phyloP scores from a whole-genome alignment of 2,113 vertebrate species.

The Callipepla squamata region DNA sequence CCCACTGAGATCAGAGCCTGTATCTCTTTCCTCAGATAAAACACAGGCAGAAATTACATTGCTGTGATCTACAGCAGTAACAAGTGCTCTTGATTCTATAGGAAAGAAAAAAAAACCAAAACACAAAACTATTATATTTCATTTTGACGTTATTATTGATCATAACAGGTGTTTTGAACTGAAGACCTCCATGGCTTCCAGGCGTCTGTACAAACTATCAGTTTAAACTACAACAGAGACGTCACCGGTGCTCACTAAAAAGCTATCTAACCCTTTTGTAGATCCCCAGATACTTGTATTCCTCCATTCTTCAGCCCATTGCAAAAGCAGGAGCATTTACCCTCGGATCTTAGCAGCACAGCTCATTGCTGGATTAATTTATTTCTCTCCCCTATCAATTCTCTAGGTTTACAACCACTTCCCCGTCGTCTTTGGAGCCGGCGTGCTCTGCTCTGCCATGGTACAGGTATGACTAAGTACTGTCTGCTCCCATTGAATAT shows the following conservation, averaged over 20 bases:
- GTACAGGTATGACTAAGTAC: constrained; percentile 83
- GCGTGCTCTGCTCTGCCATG: background rate
- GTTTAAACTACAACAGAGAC: constrained; percentile 9
- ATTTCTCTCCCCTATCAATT: constrained; percentile 44
- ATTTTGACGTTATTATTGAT: constrained; percentile 53
- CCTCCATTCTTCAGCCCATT: constrained; percentile 51
- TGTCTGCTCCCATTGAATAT: constrained; percentile 76
- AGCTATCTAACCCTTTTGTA: constrained; percentile 57
- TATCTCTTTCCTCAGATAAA: constrained; percentile 29
- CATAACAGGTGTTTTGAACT: constrained; percentile 32
- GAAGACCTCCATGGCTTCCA: background rate
- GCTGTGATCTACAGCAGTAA: background rate
- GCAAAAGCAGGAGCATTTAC: constrained; percentile 30
- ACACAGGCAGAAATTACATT: background rate
- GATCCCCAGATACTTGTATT: constrained; percentile 66
- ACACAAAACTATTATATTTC: background rate
- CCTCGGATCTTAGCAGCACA: constrained; percentile 20
- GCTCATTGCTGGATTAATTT: constrained; percentile 60
- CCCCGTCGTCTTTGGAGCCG: background rate
- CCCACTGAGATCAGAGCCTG: background rate
- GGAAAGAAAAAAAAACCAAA: background rate
- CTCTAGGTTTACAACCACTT: constrained; percentile 5
- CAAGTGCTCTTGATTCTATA: background rate
- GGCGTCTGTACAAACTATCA: background rate
- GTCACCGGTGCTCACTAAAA: constrained; percentile 30